These are phyloP conservation scores for Keiferia lycopersicella DNA, from an alignment of 2,888 invertebrate species.

Conservation along the genomic window DNA sequence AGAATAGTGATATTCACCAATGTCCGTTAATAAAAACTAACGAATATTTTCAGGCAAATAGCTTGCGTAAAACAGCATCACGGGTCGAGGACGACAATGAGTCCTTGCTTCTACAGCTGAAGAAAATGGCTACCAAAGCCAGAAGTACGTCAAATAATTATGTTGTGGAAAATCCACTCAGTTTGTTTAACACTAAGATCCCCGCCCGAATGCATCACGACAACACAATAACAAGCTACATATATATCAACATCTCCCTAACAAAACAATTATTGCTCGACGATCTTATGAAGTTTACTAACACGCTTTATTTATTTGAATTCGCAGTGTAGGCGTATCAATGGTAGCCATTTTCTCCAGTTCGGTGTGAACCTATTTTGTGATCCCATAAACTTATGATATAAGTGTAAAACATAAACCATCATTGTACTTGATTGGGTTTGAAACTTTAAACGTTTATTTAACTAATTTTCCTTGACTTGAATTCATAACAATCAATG, in stretches of 20 bases:
- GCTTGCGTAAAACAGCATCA: slow-evolving; percentile 93
- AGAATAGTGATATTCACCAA: slow-evolving; percentile 34
- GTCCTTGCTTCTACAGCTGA: slow-evolving; percentile 95
- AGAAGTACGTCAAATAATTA: slow-evolving; percentile 84
- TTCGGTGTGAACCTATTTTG: slow-evolving; percentile 31
- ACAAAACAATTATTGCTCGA: slow-evolving; percentile 45
- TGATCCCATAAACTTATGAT: slow-evolving; percentile 22
- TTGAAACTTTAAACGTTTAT: slow-evolving; percentile 23
- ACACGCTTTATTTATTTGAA: slow-evolving; percentile 60
- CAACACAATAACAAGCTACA: slow-evolving; percentile 36
- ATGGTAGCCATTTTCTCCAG: slow-evolving; percentile 82
- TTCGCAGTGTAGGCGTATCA: slow-evolving; percentile 57
- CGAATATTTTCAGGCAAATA: slow-evolving; percentile 88
- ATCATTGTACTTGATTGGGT: slow-evolving; percentile 47
- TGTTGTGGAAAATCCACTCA: slow-evolving; percentile 57
- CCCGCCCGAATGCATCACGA: slow-evolving; percentile 33
- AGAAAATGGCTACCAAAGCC: slow-evolving; percentile 96
- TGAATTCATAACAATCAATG: slow-evolving; percentile 19
- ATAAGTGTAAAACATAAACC: slow-evolving; percentile 25
- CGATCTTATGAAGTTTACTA: slow-evolving; percentile 61
- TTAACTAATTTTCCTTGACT: slow-evolving; percentile 31
- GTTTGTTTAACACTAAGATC: slow-evolving; percentile 34
- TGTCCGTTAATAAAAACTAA: slow-evolving; percentile 58
- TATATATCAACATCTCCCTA: slow-evolving; percentile 35
- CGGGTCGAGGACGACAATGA: slow-evolving; percentile 99